Evolutionary conservation across 2,888 invertebrate species (phyloP), one percentile per base, ranked within the genome.

Genomic region (Cephus sareptanus): DNA sequence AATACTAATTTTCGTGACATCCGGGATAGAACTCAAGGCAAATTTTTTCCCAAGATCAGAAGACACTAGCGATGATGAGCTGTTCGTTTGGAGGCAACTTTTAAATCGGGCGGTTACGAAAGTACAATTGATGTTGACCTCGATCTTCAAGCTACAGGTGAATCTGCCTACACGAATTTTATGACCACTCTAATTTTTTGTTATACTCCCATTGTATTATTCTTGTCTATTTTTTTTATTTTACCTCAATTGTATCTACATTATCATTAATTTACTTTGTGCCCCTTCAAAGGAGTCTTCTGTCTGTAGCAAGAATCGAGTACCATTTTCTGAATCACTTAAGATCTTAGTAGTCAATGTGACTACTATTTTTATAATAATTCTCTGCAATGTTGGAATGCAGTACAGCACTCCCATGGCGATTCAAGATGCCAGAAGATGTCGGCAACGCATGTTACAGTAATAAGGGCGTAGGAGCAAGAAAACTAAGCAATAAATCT

Each of bases 11-110:
- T 56, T 56, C 56, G 23, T 56, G 56, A 77, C 33, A 74, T 69
- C 77, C 77, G 77, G 74, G 74, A 77, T 23, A 31, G 13, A 33
- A 31, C 31, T 74, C 74, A 74, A 77, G 77, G 74, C 71, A 74
- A 30, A 69, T 77, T 74, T 77, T 77, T 77, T 77, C 77, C 69
- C 77, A 68, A 70, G 35, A 37, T 56, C 56, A 56, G 23, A 56
- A 56, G 23, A 9, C 23, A 56, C 23, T 56, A 56, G 56, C 56
- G 56, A 56, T 1, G 56, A 56, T 56, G 56, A 56, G 23, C 2
- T 56, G 56, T 56, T 56, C 56, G 9, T 23, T 56, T 56, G 9
- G 6, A 6, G 4, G 23, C 23, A 9, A 23, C 23, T 56, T 56
- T 56, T 56, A 9, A 56, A 56, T 23, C 23, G 9, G 6, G 2